Base-by-base conservation (phyloP, 2,113 vertebrate genomes). In the Burhinus oedicnemus region DNA sequence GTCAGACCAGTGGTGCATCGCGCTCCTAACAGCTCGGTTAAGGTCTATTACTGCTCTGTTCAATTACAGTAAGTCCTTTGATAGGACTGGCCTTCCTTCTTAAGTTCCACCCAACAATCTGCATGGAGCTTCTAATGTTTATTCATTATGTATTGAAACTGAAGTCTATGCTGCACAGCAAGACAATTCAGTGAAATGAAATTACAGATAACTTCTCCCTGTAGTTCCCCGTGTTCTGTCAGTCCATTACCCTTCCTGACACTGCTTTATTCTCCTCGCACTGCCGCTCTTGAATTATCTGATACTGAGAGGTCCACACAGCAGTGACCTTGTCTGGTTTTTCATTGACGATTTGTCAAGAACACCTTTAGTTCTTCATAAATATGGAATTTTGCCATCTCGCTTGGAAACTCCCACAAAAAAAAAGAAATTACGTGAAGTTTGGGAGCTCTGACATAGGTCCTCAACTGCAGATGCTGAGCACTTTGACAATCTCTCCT, bases 1-100 rank as follows among this genome's bases (percentile, higher is more conserved):
- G 3, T 32, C 70, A 51, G 45, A 23, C 1, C 51, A 13, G 44
- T 3, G 26, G 29, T 7, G 23, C 54, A 4, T 51, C 2, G 1
- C 60, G 12, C 32, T 42, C 17, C 0, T 9, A 60, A 14, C 32
- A 29, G 62, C 64, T 34, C 29, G 30, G 30, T 13, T 44, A 16
- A 23, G 30, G n/a, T 54, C 80, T 57, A 0, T 68, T 14, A 26
- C 47, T 52, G 58, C 54, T 34, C 20, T 30, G 32, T 20, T 71
- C 57, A 13, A 2, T 88, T 60, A 21, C 27, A 62, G 29, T 8
- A 16, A 30, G 8, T 15, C 58, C 47, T 66, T n/a, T 29, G 10
- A 40, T 10, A 32, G 58, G 25, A 19, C 27, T 15, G 51, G 14
- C 49, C 49, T 89, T 52, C 38, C 55, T 45, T 87, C 32, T 26